Evolutionary conservation across 2,113 vertebrate genomes (phyloP).

Genomic region (Passerina amoena): DNA sequence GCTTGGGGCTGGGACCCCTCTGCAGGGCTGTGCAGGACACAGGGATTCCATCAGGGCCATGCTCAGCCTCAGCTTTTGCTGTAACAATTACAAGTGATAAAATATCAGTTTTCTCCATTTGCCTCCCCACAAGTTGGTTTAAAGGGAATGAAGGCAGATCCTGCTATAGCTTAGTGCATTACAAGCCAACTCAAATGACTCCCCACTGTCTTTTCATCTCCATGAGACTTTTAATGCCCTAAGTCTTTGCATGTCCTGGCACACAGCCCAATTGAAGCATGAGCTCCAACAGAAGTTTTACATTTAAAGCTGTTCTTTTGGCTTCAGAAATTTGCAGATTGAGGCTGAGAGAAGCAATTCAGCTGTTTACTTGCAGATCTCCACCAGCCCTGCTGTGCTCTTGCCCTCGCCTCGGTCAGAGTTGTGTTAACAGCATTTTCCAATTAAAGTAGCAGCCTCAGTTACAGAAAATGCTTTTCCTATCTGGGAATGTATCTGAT

Average conservation of each 20-base stretch:
- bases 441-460: conserved; percentile 19
- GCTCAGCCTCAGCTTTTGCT: neutral
- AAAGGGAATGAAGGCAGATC: conserved; percentile 1
- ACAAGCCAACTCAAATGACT: conserved; percentile 22
- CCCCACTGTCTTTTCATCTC: conserved; percentile 41
- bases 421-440: conserved; percentile 33
- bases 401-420: neutral
- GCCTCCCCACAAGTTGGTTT: neutral
- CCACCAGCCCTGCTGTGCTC: conserved; percentile 12
- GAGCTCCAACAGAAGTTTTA: conserved; percentile 48
- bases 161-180: neutral
- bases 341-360: conserved; percentile 25
- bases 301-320: conserved; percentile 57
- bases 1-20: neutral
- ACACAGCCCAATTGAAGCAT: conserved; percentile 24
- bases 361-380: conserved; percentile 43
- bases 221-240: conserved; percentile 10
- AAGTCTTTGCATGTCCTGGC: conserved; percentile 30
- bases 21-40: neutral
- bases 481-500: neutral
- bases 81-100: conserved; percentile 5
- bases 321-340: conserved; percentile 3
- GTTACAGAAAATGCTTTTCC: conserved; percentile 21
- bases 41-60: neutral
- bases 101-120: neutral